phyloP scores from a whole-genome alignment of 2,888 invertebrate genomes.

The Nephrotoma flavescens region DNA sequence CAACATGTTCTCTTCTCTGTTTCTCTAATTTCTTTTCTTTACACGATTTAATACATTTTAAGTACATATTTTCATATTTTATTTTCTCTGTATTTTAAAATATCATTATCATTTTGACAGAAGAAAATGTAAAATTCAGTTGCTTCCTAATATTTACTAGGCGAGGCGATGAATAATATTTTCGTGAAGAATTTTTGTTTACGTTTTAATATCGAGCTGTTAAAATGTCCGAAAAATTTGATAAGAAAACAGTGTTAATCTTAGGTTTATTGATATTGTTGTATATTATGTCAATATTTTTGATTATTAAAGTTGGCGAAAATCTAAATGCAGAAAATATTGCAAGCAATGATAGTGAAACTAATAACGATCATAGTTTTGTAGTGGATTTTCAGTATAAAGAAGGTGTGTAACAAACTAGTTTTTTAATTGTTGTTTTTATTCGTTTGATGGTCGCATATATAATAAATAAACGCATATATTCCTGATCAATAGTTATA shows the following conservation, averaged over 20 bases:
- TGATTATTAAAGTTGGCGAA: neutral
- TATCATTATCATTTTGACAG: no score
- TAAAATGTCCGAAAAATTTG: neutral
- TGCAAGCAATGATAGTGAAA: neutral
- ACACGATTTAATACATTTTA: no score
- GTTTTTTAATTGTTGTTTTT: neutral
- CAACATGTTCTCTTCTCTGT: no score
- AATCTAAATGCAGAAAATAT: neutral
- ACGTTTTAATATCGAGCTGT: neutral
- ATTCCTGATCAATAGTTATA: no score
- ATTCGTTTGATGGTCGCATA: no score
- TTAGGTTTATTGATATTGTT: neutral
- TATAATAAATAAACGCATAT: no score
- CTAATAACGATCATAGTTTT: neutral
- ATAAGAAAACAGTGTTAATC: neutral
- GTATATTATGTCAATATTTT: neutral
- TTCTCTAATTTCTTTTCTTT: no score
- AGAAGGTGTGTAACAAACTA: neutral
- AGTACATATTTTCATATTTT: no score
- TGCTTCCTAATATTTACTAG: neutral
- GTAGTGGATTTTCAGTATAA: neutral
- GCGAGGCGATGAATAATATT: neutral
- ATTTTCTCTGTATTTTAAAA: no score
- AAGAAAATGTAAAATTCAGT: neutral
- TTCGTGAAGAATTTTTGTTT: neutral